Conservation (phyloP, 2,888 invertebrate species). For the Drosophila mettleri region DNA sequence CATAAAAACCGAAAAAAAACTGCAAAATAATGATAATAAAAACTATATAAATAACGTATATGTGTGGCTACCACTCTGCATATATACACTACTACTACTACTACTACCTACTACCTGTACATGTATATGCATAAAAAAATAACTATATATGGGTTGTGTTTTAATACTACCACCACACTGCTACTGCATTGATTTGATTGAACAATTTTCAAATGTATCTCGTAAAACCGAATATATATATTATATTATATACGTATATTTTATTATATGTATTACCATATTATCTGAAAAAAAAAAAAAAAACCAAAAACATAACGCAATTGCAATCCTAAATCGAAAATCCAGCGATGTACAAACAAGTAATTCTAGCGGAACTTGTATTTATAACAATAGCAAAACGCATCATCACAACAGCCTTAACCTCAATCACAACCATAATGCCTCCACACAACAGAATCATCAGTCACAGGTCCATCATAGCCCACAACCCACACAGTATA, state of each 20-base stretch:
- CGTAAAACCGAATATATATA: conserved; percentile 69
- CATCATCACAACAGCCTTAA: conserved; percentile 78
- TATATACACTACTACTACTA: conserved; percentile 76
- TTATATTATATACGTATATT: conserved; percentile 71
- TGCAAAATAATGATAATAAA: conserved; percentile 65
- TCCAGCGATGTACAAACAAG: conserved; percentile 85
- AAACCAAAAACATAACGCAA: conserved; percentile 63
- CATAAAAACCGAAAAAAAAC: conserved; percentile 76
- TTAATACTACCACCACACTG: conserved; percentile 80
- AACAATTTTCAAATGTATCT: conserved; percentile 82
- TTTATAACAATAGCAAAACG: conserved; percentile 83
- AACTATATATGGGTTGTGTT: conserved; percentile 82
- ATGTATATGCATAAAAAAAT: conserved; percentile 82
- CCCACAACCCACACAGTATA: conserved; percentile 33
- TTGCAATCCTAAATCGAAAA: conserved; percentile 76
- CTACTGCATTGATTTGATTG: conserved; percentile 83
- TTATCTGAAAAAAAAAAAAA: conserved; percentile 61
- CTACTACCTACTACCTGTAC: conserved; percentile 80
- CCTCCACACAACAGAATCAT: conserved; percentile 43
- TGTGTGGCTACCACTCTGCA: conserved; percentile 81
- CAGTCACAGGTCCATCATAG: conserved; percentile 29
- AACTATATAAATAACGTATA: conserved; percentile 78
- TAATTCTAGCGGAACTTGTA: conserved; percentile 84
- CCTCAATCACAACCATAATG: conserved; percentile 60
- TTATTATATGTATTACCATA: conserved; percentile 68